These are phyloP conservation scores for Drosophila antonietae DNA, from an alignment of 2,888 invertebrate species.

Conservation along the genomic window DNA sequence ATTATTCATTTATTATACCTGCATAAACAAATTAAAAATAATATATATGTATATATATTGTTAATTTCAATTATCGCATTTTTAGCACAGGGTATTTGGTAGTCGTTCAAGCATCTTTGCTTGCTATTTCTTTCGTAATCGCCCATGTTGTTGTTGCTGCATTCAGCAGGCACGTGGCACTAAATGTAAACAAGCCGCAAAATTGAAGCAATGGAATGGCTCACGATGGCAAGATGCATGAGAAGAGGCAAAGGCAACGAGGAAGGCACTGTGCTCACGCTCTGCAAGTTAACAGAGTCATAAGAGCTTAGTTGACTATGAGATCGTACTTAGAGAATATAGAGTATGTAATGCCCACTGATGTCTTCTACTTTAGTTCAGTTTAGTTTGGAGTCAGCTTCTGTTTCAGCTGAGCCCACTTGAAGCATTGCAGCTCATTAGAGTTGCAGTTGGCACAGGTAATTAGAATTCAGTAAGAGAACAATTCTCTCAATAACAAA, in stretches of 20 bases:
- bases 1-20: no score
- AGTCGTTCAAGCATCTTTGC: not conserved
- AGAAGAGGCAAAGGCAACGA: not conserved
- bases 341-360: not conserved
- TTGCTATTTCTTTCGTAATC: slow-evolving; percentile 1
- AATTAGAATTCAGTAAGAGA: not conserved
- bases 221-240: not conserved
- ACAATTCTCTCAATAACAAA: slow-evolving; percentile 57
- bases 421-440: not conserved
- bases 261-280: not conserved
- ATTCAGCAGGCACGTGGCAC: slow-evolving; percentile 67
- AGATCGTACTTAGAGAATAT: not conserved
- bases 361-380: not conserved
- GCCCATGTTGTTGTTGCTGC: slow-evolving; percentile 52
- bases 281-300: not conserved
- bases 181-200: slow-evolving; percentile 69
- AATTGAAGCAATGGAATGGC: slow-evolving; percentile 41
- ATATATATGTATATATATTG: not conserved
- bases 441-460: not conserved
- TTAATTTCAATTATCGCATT: not conserved
- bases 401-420: not conserved
- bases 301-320: not conserved
- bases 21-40: no score
- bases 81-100: slow-evolving; percentile 16
- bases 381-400: not conserved